A percentile compares a stretch with the other conserved stretches of the same genome.
Evolutionary conservation across 2,888 invertebrate species (phyloP).

Genomic region (Rhogogaster chlorosoma): DNA sequence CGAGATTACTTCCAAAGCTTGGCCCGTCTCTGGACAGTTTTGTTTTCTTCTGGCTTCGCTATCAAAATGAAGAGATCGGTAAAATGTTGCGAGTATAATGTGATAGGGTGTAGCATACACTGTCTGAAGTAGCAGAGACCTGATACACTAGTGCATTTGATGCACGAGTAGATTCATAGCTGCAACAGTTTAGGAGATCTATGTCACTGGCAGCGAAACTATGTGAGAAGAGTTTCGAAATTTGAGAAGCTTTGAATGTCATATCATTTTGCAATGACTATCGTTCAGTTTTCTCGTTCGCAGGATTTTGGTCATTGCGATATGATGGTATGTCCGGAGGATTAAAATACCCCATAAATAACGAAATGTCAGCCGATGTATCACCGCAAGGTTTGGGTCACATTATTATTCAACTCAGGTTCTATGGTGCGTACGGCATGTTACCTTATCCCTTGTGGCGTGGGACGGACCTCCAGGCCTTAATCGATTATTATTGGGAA

Average conservation of each 20-base stretch:
- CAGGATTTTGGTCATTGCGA: neutral
- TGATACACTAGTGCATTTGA: neutral
- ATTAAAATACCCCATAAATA: slow-evolving; percentile 69
- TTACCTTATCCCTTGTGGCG: slow-evolving; percentile 48
- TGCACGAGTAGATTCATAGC: neutral
- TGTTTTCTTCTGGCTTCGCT: slow-evolving; percentile 7
- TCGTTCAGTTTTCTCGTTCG: neutral
- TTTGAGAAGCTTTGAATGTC: slow-evolving; percentile 61
- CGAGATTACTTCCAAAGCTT: slow-evolving; percentile 40
- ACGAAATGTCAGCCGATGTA: slow-evolving; percentile 73
- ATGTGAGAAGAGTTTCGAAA: neutral
- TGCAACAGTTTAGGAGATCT: slow-evolving; percentile 3
- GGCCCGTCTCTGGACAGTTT: slow-evolving; percentile 38
- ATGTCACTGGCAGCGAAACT: neutral
- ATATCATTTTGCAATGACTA: neutral
- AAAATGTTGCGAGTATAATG: slow-evolving; percentile 19
- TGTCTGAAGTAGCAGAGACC: neutral
- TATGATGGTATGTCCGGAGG: slow-evolving; percentile 54
- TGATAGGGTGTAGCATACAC: neutral
- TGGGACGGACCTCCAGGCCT: slow-evolving; percentile 39
- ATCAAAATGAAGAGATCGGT: slow-evolving; percentile 35
- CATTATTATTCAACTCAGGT: slow-evolving; percentile 72
- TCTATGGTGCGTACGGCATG: slow-evolving; percentile 45
- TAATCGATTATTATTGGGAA: slow-evolving; percentile 46
- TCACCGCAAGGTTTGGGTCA: slow-evolving; percentile 70